A percentile compares a stretch with the other conserved stretches of the same genome.
These are phyloP conservation scores for Syritta pipiens DNA, from an alignment of 2,888 invertebrate species.

Conservation along the genomic window DNA sequence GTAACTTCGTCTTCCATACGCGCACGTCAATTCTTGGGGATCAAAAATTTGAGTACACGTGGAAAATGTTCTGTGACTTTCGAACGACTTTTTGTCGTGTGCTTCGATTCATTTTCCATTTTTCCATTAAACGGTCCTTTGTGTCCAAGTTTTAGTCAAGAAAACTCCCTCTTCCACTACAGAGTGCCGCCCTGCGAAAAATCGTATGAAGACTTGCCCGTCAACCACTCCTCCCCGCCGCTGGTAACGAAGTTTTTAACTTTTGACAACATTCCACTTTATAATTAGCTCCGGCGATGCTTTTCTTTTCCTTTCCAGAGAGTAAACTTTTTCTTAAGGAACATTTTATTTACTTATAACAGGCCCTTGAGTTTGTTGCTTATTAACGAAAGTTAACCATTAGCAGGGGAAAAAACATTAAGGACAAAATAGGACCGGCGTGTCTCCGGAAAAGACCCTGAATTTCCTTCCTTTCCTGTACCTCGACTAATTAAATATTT, in stretches of 20 bases:
- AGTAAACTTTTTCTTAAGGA: slow-evolving; percentile 12
- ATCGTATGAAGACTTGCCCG: no score
- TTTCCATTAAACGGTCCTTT: no score
- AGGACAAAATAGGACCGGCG: slow-evolving; percentile 10
- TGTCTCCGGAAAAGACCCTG: no score
- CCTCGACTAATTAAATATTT: slow-evolving; percentile 31
- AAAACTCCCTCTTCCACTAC: no score
- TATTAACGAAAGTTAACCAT: slow-evolving; percentile 26
- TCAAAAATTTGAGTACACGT: no score
- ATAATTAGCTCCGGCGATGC: slow-evolving; percentile 4
- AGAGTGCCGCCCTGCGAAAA: no score
- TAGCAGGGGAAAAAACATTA: background rate
- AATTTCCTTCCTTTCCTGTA: background rate
- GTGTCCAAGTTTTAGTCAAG: no score
- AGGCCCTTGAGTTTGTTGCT: slow-evolving; percentile 7
- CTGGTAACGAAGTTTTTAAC: background rate
- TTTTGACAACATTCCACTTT: background rate
- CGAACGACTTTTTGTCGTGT: no score
- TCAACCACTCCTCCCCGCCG: background rate
- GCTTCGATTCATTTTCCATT: no score
- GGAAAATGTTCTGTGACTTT: no score
- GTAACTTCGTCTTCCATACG: no score
- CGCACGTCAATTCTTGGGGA: no score
- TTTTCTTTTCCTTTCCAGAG: background rate
- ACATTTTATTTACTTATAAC: background rate